A percentile compares a stretch with the other conserved stretches of the same genome.
phyloP scores from a whole-genome alignment of 2,113 vertebrate genomes.

The Ophiodon elongatus region DNA sequence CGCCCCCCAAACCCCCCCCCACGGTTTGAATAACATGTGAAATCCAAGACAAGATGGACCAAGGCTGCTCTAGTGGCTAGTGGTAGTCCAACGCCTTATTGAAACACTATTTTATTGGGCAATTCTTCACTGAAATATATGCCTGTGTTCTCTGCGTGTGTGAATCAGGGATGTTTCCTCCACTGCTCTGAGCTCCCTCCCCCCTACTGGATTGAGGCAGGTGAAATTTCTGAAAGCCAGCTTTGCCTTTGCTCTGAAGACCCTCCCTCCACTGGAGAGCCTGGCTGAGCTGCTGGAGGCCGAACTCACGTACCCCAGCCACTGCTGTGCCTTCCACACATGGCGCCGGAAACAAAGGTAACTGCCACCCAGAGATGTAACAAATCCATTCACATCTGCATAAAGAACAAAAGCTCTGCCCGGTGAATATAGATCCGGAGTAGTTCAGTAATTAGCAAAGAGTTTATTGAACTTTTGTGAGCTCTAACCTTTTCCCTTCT shows the following conservation, averaged over 20 bases:
- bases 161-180: slow-evolving; percentile 90
- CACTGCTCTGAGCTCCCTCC: slow-evolving; percentile 89
- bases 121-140: slow-evolving; percentile 4
- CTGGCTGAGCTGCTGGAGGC: slow-evolving; percentile 88
- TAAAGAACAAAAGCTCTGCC: slow-evolving; percentile 14
- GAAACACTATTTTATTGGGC: background rate
- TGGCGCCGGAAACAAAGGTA: slow-evolving; percentile 82
- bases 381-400: slow-evolving; percentile 44
- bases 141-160: slow-evolving; percentile 27
- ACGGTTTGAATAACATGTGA: slow-evolving; percentile 25
- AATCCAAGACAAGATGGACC: background rate
- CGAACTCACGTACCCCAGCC: slow-evolving; percentile 91
- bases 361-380: background rate
- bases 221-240: slow-evolving; percentile 88
- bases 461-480: slow-evolving; percentile 26
- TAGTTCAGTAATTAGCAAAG: slow-evolving; percentile 31
- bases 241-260: slow-evolving; percentile 88
- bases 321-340: slow-evolving; percentile 93
- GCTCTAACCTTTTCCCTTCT: slow-evolving; percentile 43
- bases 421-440: slow-evolving; percentile 36
- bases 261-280: slow-evolving; percentile 88
- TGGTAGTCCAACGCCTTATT: background rate
- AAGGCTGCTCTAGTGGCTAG: background rate
- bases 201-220: slow-evolving; percentile 85
- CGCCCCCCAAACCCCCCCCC: background rate